Percentiles rank a stretch among this genome's conserved stretches.
Conservation (phyloP, 2,797 vertebrate genomes). For the Brachyrhaphis roseni region DNA sequence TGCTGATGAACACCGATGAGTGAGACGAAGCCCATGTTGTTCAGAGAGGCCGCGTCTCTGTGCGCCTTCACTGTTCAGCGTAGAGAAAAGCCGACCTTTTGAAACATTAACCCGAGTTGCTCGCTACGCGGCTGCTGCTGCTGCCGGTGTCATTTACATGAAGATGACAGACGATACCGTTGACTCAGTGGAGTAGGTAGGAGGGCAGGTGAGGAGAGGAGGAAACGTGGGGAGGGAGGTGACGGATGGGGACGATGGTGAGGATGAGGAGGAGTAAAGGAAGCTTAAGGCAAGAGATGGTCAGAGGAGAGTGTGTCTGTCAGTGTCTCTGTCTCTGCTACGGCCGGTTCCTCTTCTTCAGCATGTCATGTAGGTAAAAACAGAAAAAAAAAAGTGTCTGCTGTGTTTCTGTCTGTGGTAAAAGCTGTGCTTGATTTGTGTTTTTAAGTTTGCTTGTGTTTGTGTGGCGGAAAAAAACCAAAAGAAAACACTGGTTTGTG, state of each 20-base stretch:
- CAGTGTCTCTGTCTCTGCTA: slow-evolving; percentile 96
- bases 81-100: slow-evolving; percentile 54
- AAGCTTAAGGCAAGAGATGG: slow-evolving; percentile 81
- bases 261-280: slow-evolving; percentile 45
- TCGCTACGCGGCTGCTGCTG: slow-evolving; percentile 62
- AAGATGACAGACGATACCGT: slow-evolving; percentile 72
- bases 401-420: slow-evolving; percentile 17
- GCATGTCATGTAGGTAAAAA: slow-evolving; percentile 93
- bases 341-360: slow-evolving; percentile 90
- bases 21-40: background rate
- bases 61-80: slow-evolving; percentile 7
- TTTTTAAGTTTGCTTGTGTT: background rate
- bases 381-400: background rate
- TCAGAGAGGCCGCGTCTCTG: background rate
- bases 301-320: slow-evolving; percentile 93
- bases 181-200: slow-evolving; percentile 43
- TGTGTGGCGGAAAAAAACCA: background rate
- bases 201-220: slow-evolving; percentile 47
- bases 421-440: slow-evolving; percentile 5
- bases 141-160: slow-evolving; percentile 71
- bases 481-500: background rate
- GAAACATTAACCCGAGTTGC: slow-evolving; percentile 68
- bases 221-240: slow-evolving; percentile 51
- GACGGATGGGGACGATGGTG: slow-evolving; percentile 57
- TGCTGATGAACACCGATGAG: background rate